Conservation (phyloP, 2,113 vertebrate genomes). For the Astur gentilis region DNA sequence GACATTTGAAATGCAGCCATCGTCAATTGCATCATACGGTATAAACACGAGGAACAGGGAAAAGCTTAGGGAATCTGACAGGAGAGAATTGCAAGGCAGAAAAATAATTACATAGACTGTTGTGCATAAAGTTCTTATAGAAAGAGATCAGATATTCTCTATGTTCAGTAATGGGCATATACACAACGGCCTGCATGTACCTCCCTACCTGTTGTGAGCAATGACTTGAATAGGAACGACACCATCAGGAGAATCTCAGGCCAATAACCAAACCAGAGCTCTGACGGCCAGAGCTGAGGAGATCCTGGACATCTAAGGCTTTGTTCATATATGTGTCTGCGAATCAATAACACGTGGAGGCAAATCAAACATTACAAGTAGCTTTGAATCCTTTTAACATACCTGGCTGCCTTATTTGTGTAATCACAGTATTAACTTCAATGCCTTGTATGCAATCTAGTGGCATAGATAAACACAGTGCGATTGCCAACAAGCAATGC, state of each 20-base stretch:
- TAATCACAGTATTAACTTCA: not conserved
- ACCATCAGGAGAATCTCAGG: not conserved
- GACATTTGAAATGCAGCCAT: not conserved
- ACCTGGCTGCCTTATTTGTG: not conserved
- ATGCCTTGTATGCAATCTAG: not conserved
- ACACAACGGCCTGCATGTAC: no score
- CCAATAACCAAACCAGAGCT: not conserved
- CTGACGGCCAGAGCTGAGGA: not conserved
- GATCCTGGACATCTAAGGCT: not conserved
- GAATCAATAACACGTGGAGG: fast-evolving
- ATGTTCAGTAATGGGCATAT: not conserved
- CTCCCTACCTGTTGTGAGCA: fast-evolving
- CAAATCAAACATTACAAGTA: not conserved
- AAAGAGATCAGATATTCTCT: not conserved
- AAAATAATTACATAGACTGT: not conserved
- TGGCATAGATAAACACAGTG: not conserved
- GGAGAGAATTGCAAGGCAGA: not conserved
- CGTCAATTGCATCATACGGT: fast-evolving
- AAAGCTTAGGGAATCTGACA: not conserved
- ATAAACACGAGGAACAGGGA: not conserved
- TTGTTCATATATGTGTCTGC: not conserved
- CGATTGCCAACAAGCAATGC: fast-evolving
- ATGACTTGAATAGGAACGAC: not conserved
- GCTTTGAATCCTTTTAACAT: not conserved
- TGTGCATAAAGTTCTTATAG: not conserved